phyloP scores from a whole-genome alignment of 2,797 vertebrate species.

The Gymnopithys bicolor region DNA sequence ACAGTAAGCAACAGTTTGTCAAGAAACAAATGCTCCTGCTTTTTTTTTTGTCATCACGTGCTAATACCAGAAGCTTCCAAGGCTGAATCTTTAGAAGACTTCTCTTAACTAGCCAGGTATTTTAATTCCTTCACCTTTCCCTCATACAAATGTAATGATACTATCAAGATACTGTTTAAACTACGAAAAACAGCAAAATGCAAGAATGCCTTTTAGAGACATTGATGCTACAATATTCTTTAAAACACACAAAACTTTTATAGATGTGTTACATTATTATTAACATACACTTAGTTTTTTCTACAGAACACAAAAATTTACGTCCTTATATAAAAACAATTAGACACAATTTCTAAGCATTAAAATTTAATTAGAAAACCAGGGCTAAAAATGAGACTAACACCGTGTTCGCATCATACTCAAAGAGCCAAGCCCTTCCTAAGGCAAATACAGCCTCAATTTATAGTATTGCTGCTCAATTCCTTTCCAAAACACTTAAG shows the following conservation, averaged over 20 bases:
- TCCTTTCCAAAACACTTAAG: neutral
- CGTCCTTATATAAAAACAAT: neutral
- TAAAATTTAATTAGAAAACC: neutral
- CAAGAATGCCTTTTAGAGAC: neutral
- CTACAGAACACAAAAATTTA: neutral
- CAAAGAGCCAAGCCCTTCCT: neutral
- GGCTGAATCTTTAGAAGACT: neutral
- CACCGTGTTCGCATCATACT: neutral
- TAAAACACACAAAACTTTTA: neutral
- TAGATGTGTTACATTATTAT: neutral
- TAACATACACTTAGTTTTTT: neutral
- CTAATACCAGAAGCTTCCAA: neutral
- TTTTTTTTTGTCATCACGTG: neutral
- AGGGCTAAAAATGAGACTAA: neutral
- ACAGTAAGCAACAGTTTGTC: neutral
- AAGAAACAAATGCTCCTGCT: neutral
- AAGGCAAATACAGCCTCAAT: neutral
- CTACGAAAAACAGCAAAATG: neutral
- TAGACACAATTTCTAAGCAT: neutral
- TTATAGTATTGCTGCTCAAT: neutral
- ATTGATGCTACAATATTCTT: neutral
- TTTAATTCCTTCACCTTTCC: neutral
- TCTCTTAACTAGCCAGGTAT: neutral
- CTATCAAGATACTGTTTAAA: neutral
- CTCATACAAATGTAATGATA: neutral